These are phyloP conservation scores for Aleiodes testaceus DNA, from an alignment of 2,888 invertebrate genomes.

Conservation along the genomic window DNA sequence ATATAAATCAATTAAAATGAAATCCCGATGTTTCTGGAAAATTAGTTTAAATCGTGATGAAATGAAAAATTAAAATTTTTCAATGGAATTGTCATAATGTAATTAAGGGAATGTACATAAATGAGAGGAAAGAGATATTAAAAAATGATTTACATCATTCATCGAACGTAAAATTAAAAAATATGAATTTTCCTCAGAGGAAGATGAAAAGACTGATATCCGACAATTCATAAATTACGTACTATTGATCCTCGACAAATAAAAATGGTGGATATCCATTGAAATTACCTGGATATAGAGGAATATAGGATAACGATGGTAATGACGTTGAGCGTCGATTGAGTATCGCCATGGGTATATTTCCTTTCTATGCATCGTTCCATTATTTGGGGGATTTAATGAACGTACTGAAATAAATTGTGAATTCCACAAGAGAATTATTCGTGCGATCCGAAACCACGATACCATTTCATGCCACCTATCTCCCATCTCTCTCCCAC, in stretches of 20 bases:
- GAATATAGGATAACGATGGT: constrained; percentile 46
- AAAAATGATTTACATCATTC: too few relatives aligned
- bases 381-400: constrained; percentile 50
- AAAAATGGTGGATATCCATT: not conserved
- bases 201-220: too few relatives aligned
- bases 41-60: too few relatives aligned
- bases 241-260: not conserved
- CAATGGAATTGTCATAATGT: too few relatives aligned
- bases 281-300: not conserved
- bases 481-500: constrained; percentile 9
- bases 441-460: constrained; percentile 26
- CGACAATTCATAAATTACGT: too few relatives aligned
- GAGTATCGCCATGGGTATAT: constrained; percentile 52
- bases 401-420: constrained; percentile 52
- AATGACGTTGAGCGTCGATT: constrained; percentile 50
- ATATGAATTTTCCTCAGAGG: too few relatives aligned
- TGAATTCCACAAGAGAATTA: constrained; percentile 39
- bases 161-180: too few relatives aligned
- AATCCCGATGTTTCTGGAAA: too few relatives aligned
- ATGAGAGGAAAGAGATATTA: too few relatives aligned
- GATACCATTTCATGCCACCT: constrained; percentile 35
- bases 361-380: constrained; percentile 48
- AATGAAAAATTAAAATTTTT: too few relatives aligned
- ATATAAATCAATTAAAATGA: too few relatives aligned
- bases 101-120: too few relatives aligned